Percentiles rank a stretch among this genome's conserved stretches.
Conservation (phyloP, 35 echinoderm and acorn worm genomes). For the Heliocidaris tuberculata region DNA sequence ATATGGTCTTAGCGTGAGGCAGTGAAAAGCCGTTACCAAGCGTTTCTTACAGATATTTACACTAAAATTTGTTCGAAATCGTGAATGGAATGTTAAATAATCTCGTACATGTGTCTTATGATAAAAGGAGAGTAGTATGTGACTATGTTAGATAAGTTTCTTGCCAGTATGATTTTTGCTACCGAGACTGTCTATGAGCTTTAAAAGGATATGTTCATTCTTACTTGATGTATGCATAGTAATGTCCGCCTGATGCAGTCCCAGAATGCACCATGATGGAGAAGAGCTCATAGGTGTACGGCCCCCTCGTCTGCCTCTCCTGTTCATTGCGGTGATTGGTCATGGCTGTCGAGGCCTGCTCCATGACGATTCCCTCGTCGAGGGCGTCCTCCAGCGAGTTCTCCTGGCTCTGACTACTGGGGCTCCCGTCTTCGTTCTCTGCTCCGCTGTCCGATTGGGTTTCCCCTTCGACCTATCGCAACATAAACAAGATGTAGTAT, state of each 20-base stretch:
- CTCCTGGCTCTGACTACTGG: slow-evolving; percentile 61
- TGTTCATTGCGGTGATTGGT: slow-evolving; percentile 41
- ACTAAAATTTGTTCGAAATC: too few relatives aligned
- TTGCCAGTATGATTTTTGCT: too few relatives aligned
- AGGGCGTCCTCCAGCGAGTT: slow-evolving; percentile 71
- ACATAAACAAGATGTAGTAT: background rate
- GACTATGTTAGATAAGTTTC: too few relatives aligned
- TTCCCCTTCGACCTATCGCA: slow-evolving; percentile 52
- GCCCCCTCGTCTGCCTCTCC: slow-evolving; percentile 57
- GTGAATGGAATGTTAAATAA: too few relatives aligned
- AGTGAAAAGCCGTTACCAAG: too few relatives aligned
- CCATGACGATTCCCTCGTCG: slow-evolving; percentile 89
- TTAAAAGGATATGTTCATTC: background rate
- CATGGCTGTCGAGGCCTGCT: slow-evolving; percentile 64
- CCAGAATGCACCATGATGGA: slow-evolving; percentile 99
- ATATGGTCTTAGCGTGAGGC: too few relatives aligned
- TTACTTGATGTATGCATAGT: slow-evolving; percentile 99
- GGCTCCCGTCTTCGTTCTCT: slow-evolving; percentile 77
- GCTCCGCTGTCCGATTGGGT: slow-evolving; percentile 79
- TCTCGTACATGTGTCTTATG: too few relatives aligned
- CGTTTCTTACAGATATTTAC: too few relatives aligned
- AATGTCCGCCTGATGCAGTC: slow-evolving; percentile 93
- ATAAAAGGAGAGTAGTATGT: too few relatives aligned
- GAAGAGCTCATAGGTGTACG: slow-evolving; percentile 87
- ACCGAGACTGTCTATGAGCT: too few relatives aligned